Evolutionary conservation across 1,140 invertebrate genomes (phyloP), one percentile per base, ranked within the genome.

Genomic region (Drosophila miranda): DNA sequence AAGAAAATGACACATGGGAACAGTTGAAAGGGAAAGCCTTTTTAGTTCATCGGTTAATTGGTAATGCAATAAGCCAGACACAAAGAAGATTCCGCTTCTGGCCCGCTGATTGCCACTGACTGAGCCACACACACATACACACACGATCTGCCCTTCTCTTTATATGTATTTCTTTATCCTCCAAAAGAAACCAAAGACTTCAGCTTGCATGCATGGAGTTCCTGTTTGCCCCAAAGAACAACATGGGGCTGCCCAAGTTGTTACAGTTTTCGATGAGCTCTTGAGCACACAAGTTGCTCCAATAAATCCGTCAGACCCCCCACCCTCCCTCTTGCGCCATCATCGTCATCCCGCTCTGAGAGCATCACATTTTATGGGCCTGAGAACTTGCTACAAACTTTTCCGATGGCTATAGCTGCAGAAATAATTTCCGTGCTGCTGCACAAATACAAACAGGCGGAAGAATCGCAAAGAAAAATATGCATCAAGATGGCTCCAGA

Each of bases 401-500:
- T 45, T 5, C 11, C 11, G 4, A 52, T 34, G 28, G 52, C 34
- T 56, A 38, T 41, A 30, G 58, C 57, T 30, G 43, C 61, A 64
- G 78, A 57, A 79, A 83, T 84, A 73, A 72, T 86, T 86, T 80
- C 77, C 76, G 62, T 57, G 68, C 80, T 84, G 70, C 56, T 73
- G 62, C 41, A 62, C 71, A 71, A 60, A 71, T 58, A 68, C 62
- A 76, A 48, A 56, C 23, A 53, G 28, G 49, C 28, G 48, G 42
- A 23, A 44, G 48, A 16, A 16, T 28, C 19, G 42, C 6, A 7
- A 34, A 23, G 49, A 59, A 44, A 16, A 16, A 16, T 23, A 21
- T 30, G 3, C 28, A 30, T 30, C 28, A 2, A 8, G 8, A 30
- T 5, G 34, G 3, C 11, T 11, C 3, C 34, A 38, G 11, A 0